A percentile compares a stretch with the other conserved stretches of the same genome.
These are phyloP conservation scores for Drosophila nr. medialis DNA, from an alignment of 2,888 invertebrate genomes.

Conservation along the genomic window DNA sequence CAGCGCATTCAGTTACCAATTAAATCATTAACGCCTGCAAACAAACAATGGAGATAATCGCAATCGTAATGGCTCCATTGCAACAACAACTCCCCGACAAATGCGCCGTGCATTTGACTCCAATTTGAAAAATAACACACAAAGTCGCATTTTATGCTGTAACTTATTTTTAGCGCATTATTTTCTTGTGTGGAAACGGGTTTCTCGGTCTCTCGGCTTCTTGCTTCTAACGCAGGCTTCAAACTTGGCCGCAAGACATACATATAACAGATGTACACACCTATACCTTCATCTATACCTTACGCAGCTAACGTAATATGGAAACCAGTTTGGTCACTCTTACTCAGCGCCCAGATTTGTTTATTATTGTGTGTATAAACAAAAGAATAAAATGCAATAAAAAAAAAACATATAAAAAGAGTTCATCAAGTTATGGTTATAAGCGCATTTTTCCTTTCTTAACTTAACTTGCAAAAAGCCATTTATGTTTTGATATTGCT, in stretches of 20 bases:
- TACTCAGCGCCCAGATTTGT: conserved; percentile 62
- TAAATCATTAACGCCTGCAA: conserved; percentile 41
- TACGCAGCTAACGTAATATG: conserved; percentile 35
- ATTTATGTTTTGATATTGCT: not conserved
- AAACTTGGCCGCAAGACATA: conserved; percentile 18
- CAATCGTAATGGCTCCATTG: conserved; percentile 28
- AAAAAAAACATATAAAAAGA: not conserved
- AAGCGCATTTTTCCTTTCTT: not conserved
- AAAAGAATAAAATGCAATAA: not conserved
- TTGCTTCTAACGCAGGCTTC: conserved; percentile 49
- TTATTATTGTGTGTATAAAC: conserved; percentile 35
- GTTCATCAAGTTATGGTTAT: conserved; percentile 14
- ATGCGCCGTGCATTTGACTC: conserved; percentile 30
- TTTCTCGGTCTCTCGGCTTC: conserved; percentile 59
- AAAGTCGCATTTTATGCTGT: conserved; percentile 60
- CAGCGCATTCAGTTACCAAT: conserved; percentile 34
- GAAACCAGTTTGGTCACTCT: conserved; percentile 80
- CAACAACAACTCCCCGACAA: conserved; percentile 23
- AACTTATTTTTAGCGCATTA: conserved; percentile 74
- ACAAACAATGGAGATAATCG: conserved; percentile 49
- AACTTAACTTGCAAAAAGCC: too few species aligned
- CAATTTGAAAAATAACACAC: conserved; percentile 50
- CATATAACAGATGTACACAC: conserved; percentile 15
- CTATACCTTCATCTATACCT: conserved; percentile 2
- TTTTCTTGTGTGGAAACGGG: conserved; percentile 58